Base-by-base conservation (phyloP, 2,888 invertebrate genomes). In the Acrobasis consociella region DNA sequence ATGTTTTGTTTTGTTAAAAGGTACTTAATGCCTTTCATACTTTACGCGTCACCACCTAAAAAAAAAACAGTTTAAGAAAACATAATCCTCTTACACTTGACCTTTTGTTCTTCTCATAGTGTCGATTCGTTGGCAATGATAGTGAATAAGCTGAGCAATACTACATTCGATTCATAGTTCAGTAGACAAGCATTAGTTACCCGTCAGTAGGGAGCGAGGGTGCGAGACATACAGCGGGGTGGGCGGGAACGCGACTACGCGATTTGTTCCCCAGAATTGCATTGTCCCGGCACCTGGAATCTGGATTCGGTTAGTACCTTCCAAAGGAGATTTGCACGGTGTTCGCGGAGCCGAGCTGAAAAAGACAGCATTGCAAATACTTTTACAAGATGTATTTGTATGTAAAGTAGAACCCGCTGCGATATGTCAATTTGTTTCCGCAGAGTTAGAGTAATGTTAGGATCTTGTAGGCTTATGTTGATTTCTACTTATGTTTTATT, bases 251-350 rank as follows among this genome's bases (percentile, higher is more conserved):
- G 67, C 60, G 60, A 73, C 72, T 78, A 78, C 74, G 77, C 87
- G 80, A 89, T 89, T 90, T 87, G 84, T 60, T 87, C 84, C 84
- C 80, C 72, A 72, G 83, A 85, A 89, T 90, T 89, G 87, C 86
- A 87, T 88, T 89, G 86, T 89, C 81, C 70, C 77, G 82, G 81
- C 88, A 89, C 86, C 89, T 87, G 89, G 83, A 87, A 83, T 87
- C 87, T 82, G 85, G 83, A 88, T 88, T 87, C 77, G 81, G 86
- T 84, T 84, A 83, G 83, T 73, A 74, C 74, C 75, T 76, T 75
- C 70, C 73, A 68, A 77, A 78, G 74, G 75, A 81, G 78, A 83
- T 81, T 83, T 82, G 80, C 80, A 75, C 73, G 70, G 73, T 67
- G 65, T 62, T 66, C 60, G 67, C 67, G 73, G 68, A 64, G 46